phyloP scores from a whole-genome alignment of 2,797 vertebrate genomes.

The Pteropus rufus region DNA sequence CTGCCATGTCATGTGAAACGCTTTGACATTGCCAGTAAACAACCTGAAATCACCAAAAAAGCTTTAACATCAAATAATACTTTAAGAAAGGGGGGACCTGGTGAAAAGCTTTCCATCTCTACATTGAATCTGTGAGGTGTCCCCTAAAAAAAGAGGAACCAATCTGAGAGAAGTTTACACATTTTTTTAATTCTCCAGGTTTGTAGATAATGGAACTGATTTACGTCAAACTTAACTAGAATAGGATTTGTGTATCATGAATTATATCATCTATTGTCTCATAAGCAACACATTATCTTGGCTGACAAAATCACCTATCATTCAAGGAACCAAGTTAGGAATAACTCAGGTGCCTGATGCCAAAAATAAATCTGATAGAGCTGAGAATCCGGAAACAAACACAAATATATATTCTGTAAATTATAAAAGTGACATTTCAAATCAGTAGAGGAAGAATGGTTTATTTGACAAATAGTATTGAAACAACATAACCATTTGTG shows the following conservation, averaged over 20 bases:
- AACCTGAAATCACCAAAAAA: conserved; percentile 41
- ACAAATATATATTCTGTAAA: background rate
- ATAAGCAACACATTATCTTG: conserved; percentile 9
- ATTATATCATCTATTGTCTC: background rate
- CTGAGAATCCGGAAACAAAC: conserved; percentile 41
- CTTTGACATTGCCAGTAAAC: conserved; percentile 3
- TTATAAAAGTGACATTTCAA: background rate
- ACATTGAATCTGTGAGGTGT: background rate
- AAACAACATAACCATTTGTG: background rate
- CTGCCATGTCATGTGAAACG: background rate
- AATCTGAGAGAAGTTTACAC: conserved; percentile 45
- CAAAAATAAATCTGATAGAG: conserved; percentile 55
- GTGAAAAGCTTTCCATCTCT: background rate
- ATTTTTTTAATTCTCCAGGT: conserved; percentile 35
- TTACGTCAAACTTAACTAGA: conserved; percentile 23
- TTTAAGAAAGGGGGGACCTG: background rate
- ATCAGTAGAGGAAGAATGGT: background rate
- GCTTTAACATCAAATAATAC: conserved; percentile 23
- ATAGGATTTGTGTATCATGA: conserved; percentile 26
- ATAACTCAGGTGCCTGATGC: conserved; percentile 49
- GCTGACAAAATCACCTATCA: conserved; percentile 43
- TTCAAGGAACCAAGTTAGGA: conserved; percentile 46
- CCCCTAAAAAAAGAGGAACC: background rate
- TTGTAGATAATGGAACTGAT: conserved; percentile 42
- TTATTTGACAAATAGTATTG: background rate